Percentiles rank a stretch among this genome's conserved stretches.
Evolutionary conservation across 2,888 invertebrate genomes (phyloP).

Genomic region (Cheilosia vulpina): DNA sequence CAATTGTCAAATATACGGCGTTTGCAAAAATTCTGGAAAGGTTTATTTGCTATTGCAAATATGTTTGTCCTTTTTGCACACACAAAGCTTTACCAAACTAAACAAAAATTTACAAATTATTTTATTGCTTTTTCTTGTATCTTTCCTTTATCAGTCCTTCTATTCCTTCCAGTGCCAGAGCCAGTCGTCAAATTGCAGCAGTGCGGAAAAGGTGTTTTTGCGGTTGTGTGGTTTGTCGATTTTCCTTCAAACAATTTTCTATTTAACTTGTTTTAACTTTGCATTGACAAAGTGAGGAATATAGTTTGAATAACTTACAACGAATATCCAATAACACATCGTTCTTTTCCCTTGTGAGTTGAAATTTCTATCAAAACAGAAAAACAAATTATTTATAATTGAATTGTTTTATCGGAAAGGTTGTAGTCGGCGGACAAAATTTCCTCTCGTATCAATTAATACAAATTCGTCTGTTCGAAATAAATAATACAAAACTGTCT

Average conservation of each 20-base stretch:
- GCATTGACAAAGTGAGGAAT: slow-evolving; percentile 5
- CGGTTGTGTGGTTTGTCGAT: slow-evolving; percentile 9
- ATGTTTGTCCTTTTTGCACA: slow-evolving; percentile 64
- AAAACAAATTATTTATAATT: neutral
- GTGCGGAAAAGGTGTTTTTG: slow-evolving; percentile 29
- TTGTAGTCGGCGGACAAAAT: slow-evolving; percentile 49
- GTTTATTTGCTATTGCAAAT: slow-evolving; percentile 15
- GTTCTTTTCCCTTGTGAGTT: slow-evolving; percentile 17
- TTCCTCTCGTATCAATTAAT: slow-evolving; percentile 54
- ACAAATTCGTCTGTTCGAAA: slow-evolving; percentile 60
- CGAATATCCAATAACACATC: neutral
- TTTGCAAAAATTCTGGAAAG: slow-evolving; percentile 35
- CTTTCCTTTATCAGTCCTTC: slow-evolving; percentile 7
- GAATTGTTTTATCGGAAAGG: slow-evolving; percentile 48
- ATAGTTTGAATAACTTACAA: neutral
- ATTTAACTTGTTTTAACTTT: slow-evolving; percentile 31
- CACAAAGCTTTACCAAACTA: slow-evolving; percentile 46
- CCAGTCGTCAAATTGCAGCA: slow-evolving; percentile 46
- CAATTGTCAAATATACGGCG: slow-evolving; percentile 20
- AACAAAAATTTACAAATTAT: slow-evolving; percentile 25
- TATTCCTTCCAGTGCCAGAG: slow-evolving; percentile 11
- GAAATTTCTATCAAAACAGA: slow-evolving; percentile 17
- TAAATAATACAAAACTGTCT: slow-evolving; percentile 3
- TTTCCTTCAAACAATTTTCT: slow-evolving; percentile 9
- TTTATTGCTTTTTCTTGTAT: too few species aligned